phyloP scores from a whole-genome alignment of 2,888 invertebrate genomes.

The Abrostola triplasia region DNA sequence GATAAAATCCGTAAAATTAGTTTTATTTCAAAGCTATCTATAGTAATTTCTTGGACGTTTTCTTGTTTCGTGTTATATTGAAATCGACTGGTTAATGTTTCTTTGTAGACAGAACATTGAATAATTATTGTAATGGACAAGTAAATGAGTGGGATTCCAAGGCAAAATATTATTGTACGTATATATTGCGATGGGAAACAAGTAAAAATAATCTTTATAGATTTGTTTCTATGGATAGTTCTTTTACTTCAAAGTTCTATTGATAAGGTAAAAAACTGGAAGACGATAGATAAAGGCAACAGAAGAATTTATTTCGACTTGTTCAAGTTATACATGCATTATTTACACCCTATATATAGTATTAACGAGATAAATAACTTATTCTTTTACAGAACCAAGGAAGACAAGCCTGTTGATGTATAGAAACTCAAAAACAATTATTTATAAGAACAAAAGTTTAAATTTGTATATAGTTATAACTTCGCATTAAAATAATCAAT shows the following conservation, averaged over 20 bases:
- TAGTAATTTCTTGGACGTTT: too few species aligned
- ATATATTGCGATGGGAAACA: too few species aligned
- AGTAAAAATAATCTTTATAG: too few species aligned
- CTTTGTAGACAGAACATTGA: too few species aligned
- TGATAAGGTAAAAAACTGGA: background rate
- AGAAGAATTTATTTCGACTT: constrained; percentile 37
- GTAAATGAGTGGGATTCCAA: too few species aligned
- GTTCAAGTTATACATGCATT: constrained; percentile 12
- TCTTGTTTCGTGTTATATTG: too few species aligned
- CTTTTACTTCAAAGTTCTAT: background rate
- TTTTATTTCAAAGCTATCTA: too few species aligned
- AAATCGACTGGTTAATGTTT: too few species aligned
- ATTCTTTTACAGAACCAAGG: constrained; percentile 63
- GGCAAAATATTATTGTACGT: too few species aligned
- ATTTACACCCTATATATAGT: constrained; percentile 22
- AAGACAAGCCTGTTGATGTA: constrained; percentile 66
- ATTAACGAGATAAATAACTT: background rate
- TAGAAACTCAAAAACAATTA: constrained; percentile 38
- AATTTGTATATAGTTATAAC: constrained; percentile 30
- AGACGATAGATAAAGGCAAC: constrained; percentile 24
- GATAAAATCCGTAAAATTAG: too few species aligned
- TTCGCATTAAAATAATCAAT: constrained; percentile 1
- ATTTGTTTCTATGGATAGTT: too few species aligned
- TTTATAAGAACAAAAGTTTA: constrained; percentile 7
- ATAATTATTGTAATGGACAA: too few species aligned